phyloP scores from a whole-genome alignment of 2,797 vertebrate species.

The Enteromius treurensis region DNA sequence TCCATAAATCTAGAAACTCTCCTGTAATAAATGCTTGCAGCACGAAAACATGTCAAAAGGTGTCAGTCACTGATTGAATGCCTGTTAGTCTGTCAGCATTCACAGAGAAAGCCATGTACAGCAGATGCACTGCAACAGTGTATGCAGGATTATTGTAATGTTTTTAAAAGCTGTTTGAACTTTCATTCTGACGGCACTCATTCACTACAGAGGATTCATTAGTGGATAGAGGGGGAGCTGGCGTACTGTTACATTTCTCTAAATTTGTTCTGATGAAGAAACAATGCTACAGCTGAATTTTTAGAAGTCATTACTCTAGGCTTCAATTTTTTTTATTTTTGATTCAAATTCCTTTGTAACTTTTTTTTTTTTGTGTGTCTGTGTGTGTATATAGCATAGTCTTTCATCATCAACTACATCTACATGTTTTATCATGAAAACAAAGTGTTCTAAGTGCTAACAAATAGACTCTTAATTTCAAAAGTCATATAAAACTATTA shows the following conservation, averaged over 20 bases:
- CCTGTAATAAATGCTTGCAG: conserved; percentile 2
- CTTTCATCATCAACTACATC: neutral
- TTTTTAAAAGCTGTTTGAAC: neutral
- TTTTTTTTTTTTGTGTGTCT: neutral
- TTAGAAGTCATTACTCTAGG: no score
- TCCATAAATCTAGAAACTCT: conserved; percentile 25
- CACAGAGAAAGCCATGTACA: neutral
- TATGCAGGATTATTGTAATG: neutral
- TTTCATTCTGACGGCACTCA: neutral
- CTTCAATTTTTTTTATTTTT: neutral
- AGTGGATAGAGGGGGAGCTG: neutral
- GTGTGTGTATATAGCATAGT: neutral
- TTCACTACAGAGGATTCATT: neutral
- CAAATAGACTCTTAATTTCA: neutral
- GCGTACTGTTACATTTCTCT: neutral
- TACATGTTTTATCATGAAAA: neutral
- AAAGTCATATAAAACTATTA: neutral
- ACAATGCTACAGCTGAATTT: neutral
- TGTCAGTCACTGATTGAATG: conserved; percentile 1
- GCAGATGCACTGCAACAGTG: neutral
- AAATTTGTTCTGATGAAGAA: neutral
- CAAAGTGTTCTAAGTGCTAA: neutral
- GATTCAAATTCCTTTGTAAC: neutral
- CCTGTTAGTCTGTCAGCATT: neutral
- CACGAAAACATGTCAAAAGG: conserved; percentile 5